Percentiles rank a stretch among this genome's conserved stretches.
Evolutionary conservation across 1,140 invertebrate genomes (phyloP).

Genomic region (Colletes gigas): DNA sequence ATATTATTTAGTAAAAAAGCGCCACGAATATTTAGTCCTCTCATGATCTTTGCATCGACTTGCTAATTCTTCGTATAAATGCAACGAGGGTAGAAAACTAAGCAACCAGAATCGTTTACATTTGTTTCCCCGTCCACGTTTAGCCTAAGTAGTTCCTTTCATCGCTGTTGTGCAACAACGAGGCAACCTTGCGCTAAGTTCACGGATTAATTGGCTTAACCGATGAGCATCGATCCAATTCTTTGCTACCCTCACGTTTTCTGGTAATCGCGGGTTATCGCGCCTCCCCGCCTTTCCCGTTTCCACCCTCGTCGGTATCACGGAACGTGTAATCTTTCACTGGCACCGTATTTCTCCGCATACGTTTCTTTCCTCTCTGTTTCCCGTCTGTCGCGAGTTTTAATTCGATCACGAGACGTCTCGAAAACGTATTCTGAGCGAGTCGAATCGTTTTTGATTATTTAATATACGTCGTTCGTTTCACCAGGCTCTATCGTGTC

Average conservation of each 20-base stretch:
- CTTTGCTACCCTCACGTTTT: constrained; percentile 36
- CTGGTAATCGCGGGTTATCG: constrained; percentile 58
- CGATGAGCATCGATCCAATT: constrained; percentile 52
- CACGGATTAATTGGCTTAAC: constrained; percentile 50
- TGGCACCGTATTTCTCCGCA: constrained; percentile 10
- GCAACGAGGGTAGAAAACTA: too few relatives aligned
- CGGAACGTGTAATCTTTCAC: constrained; percentile 43
- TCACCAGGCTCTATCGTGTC: neutral
- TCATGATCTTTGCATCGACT: too few relatives aligned
- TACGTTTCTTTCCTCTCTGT: constrained; percentile 16
- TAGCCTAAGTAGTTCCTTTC: too few relatives aligned
- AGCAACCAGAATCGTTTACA: too few relatives aligned
- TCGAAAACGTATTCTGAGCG: constrained; percentile 44
- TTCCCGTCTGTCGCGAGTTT: constrained; percentile 8
- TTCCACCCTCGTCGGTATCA: constrained; percentile 35
- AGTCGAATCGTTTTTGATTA: constrained; percentile 42
- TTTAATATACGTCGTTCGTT: constrained; percentile 41
- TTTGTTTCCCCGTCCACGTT: too few relatives aligned
- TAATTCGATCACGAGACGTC: constrained; percentile 34
- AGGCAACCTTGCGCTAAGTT: constrained; percentile 33
- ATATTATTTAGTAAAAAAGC: too few relatives aligned
- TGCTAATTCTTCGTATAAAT: too few relatives aligned
- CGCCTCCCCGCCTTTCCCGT: constrained; percentile 19
- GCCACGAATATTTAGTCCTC: too few relatives aligned
- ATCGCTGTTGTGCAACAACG: constrained; percentile 10